These are phyloP conservation scores for Panagrolaimus sp. DNA, from an alignment of 1,140 invertebrate genomes.

Conservation along the genomic window DNA sequence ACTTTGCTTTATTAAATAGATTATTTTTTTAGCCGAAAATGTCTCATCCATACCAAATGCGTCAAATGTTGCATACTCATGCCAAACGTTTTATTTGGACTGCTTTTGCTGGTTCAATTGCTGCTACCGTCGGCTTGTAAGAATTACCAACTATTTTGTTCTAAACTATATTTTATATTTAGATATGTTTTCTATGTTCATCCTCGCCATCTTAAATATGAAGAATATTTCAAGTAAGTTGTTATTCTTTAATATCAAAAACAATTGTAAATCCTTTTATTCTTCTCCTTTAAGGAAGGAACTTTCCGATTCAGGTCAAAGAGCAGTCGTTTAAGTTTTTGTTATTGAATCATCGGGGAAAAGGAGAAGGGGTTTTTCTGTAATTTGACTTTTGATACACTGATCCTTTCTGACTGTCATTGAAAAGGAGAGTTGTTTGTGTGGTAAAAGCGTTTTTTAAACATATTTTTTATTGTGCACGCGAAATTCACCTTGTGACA, in stretches of 20 bases:
- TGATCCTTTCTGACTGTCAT: not conserved
- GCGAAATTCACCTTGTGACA: not conserved
- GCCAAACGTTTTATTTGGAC: constrained; percentile 33
- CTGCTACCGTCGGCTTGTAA: constrained; percentile 29
- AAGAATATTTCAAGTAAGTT: constrained; percentile 48
- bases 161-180: not conserved
- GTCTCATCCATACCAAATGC: constrained; percentile 20
- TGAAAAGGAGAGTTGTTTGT: not conserved
- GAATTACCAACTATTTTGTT: constrained; percentile 18
- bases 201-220: constrained; percentile 46
- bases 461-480: not conserved
- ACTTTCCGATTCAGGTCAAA: not conserved
- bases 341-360: not conserved
- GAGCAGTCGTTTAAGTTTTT: constrained; percentile 2
- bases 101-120: constrained; percentile 30
- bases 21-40: constrained; percentile 17
- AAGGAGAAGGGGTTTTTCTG: not conserved
- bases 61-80: constrained; percentile 23
- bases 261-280: constrained; percentile 3
- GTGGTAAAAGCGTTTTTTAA: not conserved
- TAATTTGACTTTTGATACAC: constrained; percentile 16
- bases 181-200: constrained; percentile 45
- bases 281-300: constrained; percentile 12
- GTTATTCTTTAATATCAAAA: constrained; percentile 10
- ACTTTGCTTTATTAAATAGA: no score